A percentile compares a stretch with the other conserved stretches of the same genome.
Evolutionary conservation across 2,797 vertebrate species (phyloP).

Genomic region (Vireo griseus): DNA sequence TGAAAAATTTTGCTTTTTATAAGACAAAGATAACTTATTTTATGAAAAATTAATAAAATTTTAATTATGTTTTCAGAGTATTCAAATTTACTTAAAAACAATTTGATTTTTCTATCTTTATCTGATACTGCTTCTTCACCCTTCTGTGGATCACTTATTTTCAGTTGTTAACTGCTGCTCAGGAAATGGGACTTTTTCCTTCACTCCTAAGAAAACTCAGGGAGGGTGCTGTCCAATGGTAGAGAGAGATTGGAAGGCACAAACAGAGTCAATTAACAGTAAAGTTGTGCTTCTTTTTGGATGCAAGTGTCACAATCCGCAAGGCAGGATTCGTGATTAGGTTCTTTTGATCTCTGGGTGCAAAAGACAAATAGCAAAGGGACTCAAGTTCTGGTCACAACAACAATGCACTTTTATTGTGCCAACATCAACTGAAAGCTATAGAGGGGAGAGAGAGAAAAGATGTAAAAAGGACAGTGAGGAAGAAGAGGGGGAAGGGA

Average conservation of each 20-base stretch:
- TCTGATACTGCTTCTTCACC: not conserved
- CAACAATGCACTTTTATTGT: too few relatives aligned
- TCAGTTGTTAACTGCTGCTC: conserved; percentile 36
- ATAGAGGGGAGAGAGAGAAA: too few relatives aligned
- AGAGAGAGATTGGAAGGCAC: not conserved
- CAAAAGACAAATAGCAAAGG: too few relatives aligned
- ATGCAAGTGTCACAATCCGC: too few relatives aligned
- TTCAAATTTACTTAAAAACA: not conserved
- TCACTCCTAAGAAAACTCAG: not conserved
- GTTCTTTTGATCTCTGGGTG: too few relatives aligned
- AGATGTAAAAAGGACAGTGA: too few relatives aligned
- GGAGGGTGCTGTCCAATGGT: not conserved
- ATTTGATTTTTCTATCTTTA: not conserved
- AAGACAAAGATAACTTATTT: not conserved
- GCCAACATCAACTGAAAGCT: too few relatives aligned
- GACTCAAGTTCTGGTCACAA: too few relatives aligned
- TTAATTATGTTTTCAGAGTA: not conserved
- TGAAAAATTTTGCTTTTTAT: not conserved
- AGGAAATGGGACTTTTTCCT: conserved; percentile 1
- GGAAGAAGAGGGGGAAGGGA: too few relatives aligned
- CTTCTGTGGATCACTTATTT: not conserved
- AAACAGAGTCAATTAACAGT: not conserved
- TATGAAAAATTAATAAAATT: not conserved
- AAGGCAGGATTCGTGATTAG: too few relatives aligned
- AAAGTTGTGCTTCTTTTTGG: not conserved